Evolutionary conservation across 2,888 invertebrate genomes (phyloP).

Genomic region (Aspidiotus destructor): DNA sequence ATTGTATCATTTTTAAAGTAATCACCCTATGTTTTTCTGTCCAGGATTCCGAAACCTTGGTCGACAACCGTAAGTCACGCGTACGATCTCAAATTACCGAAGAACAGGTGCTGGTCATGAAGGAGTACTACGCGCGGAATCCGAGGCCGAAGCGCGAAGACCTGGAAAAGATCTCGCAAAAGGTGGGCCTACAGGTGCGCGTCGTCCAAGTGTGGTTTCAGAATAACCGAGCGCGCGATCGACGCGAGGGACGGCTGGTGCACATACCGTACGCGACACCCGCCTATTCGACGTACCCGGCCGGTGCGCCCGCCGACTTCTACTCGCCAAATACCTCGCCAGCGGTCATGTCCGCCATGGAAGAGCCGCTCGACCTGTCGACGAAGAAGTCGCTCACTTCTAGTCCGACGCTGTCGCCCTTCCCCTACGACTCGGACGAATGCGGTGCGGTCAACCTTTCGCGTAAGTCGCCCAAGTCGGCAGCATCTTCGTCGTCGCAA

Average conservation of each 20-base stretch:
- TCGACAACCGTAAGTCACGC: constrained; percentile 53
- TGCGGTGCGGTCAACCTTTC: constrained; percentile 70
- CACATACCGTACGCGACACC: constrained; percentile 44
- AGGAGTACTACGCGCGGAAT: constrained; percentile 80
- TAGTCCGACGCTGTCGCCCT: constrained; percentile 30
- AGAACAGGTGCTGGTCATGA: constrained; percentile 80
- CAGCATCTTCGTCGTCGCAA: constrained; percentile 39
- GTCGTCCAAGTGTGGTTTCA: constrained; percentile 95
- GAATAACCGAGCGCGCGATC: constrained; percentile 82
- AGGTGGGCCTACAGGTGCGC: constrained; percentile 53
- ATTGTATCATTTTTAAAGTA: neutral
- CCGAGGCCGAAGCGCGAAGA: constrained; percentile 91
- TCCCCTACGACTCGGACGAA: constrained; percentile 55
- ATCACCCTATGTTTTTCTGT: neutral
- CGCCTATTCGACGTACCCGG: constrained; percentile 31
- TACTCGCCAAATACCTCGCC: constrained; percentile 31
- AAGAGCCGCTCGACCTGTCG: constrained; percentile 85
- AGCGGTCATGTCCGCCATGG: constrained; percentile 41
- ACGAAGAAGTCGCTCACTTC: constrained; percentile 62
- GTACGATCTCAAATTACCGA: constrained; percentile 90
- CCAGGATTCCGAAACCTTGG: constrained; percentile 23
- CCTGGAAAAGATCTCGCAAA: constrained; percentile 75
- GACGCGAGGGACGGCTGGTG: constrained; percentile 55
- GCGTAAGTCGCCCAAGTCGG: constrained; percentile 55
- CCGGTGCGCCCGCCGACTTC: constrained; percentile 11